Base-by-base conservation (phyloP, 2,797 vertebrate genomes). In the Halcyon chelicuti region DNA sequence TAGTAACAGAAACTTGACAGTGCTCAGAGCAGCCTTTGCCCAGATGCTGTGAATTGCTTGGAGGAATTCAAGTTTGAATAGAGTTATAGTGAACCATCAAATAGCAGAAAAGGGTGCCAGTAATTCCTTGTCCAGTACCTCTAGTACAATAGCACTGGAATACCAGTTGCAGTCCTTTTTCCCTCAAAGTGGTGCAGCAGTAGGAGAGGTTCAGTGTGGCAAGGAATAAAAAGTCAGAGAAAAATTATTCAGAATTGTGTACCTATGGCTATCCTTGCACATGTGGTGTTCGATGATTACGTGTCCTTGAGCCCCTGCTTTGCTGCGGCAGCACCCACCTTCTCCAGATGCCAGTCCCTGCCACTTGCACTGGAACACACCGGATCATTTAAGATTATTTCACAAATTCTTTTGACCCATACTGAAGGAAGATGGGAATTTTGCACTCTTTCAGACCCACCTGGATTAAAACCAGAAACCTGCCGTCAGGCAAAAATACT, bases 261-360 rank as follows among this genome's bases (percentile, higher is more conserved):
- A 6, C 26, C 29, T 54, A 2, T 1, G 7, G 12, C 33, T 76
- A 18, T 40, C 33, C 42, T 58, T 4, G 20, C 8, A 33, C 0
- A 0, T 3, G 23, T 14, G 44, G 35, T 1, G 5, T 44, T 6
- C 13, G 49, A 16, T 0, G 3, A 23, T 1, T 5, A 5, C 1
- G 0, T 9, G 47, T 37, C 19, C 8, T 42, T 4, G 0, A 37
- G 60, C 8, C 60, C 26, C 26, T 14, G 17, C 6, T 35, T 9
- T 21, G 51, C 35, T 42, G 8, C 7, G 39, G 73, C 47, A 44
- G n/a, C 44, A 22, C 13, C 3, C 7, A 0, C 66, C 49, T 88
- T 31, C 72, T 58, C 52, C 67, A 72, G 31, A 3, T 3, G 2
- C 39, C 39, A n/a, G n/a, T 4, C 17, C 14, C 61, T 37, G 58